Evolutionary conservation across 2,888 invertebrate genomes (phyloP).

Genomic region (Andrena minutula): DNA sequence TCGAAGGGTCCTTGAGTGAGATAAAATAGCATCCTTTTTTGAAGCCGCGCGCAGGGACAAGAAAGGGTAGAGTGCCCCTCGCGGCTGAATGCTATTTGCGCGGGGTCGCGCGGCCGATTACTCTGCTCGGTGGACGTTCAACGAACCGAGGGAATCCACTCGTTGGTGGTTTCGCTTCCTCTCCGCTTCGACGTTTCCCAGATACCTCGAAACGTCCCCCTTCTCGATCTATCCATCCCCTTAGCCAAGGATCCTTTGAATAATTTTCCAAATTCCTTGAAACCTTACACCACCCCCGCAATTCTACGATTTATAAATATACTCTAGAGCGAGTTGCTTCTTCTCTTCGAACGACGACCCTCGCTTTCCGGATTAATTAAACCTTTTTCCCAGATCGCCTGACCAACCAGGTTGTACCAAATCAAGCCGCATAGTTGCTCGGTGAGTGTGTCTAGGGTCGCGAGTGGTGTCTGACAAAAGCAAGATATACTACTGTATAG

Average conservation of each 20-base stretch:
- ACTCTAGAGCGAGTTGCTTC: neutral
- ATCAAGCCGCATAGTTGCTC: conserved; percentile 31
- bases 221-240: conserved; percentile 1
- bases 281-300: neutral
- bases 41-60: conserved; percentile 62
- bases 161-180: conserved; percentile 63
- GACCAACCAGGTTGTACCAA: conserved; percentile 22
- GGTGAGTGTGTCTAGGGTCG: conserved; percentile 13
- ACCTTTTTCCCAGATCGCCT: conserved; percentile 19
- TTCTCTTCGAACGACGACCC: neutral
- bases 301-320: neutral
- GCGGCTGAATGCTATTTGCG: conserved; percentile 73
- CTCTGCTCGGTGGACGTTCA: conserved; percentile 47
- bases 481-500: conserved; percentile 18
- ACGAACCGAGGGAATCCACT: conserved; percentile 56
- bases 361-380: conserved; percentile 44
- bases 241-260: neutral
- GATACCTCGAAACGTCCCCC: conserved; percentile 15
- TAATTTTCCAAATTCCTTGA: neutral
- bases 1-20: conserved; percentile 68
- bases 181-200: conserved; percentile 41
- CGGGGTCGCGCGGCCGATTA: conserved; percentile 69
- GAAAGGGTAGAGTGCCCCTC: conserved; percentile 60
- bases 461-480: conserved; percentile 13
- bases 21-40: conserved; percentile 73